Conservation (phyloP, 2,888 invertebrate genomes). For the Stenotaenia linearis region DNA sequence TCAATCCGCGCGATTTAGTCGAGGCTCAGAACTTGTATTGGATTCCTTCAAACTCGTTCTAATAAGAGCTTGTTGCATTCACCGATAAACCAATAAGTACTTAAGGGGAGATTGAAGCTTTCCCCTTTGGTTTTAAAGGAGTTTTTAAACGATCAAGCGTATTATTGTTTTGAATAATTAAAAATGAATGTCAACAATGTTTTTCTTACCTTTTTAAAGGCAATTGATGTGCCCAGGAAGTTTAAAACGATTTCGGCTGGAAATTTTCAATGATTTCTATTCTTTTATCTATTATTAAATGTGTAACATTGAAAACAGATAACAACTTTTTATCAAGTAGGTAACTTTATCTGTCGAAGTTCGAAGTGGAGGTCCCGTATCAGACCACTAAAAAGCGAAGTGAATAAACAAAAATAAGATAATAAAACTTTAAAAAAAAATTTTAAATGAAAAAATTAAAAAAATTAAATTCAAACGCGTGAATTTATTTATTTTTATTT, state of each 20-base stretch:
- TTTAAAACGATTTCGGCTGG: not conserved
- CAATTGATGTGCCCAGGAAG: not conserved
- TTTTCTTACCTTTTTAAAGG: not conserved
- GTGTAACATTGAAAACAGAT: not conserved
- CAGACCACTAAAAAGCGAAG: not conserved
- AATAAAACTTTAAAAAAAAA: not conserved
- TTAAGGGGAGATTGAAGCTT: not conserved
- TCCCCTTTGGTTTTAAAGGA: not conserved
- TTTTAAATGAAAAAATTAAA: not conserved
- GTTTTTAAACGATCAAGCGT: too few relatives aligned
- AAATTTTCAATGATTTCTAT: not conserved
- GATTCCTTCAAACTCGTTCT: constrained; percentile 3
- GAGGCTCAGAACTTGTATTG: constrained; percentile 13
- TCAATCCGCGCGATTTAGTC: not conserved
- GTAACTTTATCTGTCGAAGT: not conserved
- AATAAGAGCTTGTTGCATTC: constrained; percentile 3
- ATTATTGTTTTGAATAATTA: not conserved
- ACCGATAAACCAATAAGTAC: not conserved
- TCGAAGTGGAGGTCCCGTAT: not conserved
- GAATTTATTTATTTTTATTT: too few relatives aligned
- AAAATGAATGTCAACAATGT: not conserved
- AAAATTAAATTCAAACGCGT: not conserved
- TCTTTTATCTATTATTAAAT: not conserved
- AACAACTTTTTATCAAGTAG: not conserved
- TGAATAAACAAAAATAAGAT: not conserved